Evolutionary conservation across 2,113 vertebrate species (phyloP).

Genomic region (Callipepla squamata): DNA sequence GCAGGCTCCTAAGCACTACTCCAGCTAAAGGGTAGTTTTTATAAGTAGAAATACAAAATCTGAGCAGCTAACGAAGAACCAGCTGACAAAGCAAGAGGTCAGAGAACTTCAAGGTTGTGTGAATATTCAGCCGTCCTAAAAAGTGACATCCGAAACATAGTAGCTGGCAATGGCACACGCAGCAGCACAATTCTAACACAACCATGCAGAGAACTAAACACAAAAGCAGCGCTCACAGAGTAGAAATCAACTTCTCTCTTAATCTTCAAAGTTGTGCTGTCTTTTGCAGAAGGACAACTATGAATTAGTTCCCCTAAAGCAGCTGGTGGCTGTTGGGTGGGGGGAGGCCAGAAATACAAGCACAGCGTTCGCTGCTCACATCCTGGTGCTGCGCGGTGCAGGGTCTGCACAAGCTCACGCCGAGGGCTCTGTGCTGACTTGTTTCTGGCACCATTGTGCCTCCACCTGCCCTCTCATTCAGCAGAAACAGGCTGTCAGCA

Average conservation of each 20-base stretch:
- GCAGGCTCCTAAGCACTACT: neutral
- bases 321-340: neutral
- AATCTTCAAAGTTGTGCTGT: neutral
- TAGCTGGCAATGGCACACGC: neutral
- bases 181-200: neutral
- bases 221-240: neutral
- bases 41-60: rapidly evolving
- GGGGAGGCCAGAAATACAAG: neutral
- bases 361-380: neutral
- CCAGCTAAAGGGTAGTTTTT: neutral
- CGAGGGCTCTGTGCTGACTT: neutral
- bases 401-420: neutral
- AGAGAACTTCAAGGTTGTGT: neutral
- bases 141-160: neutral
- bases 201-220: neutral
- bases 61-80: neutral
- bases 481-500: neutral
- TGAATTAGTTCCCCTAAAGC: neutral
- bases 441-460: neutral
- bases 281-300: neutral
- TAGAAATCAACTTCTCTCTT: neutral
- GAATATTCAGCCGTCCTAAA: neutral
- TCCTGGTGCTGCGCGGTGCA: neutral
- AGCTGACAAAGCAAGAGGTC: neutral
- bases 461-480: neutral